Base-by-base conservation (phyloP, 2,888 invertebrate species). In the Torymus aiolomorphi region DNA sequence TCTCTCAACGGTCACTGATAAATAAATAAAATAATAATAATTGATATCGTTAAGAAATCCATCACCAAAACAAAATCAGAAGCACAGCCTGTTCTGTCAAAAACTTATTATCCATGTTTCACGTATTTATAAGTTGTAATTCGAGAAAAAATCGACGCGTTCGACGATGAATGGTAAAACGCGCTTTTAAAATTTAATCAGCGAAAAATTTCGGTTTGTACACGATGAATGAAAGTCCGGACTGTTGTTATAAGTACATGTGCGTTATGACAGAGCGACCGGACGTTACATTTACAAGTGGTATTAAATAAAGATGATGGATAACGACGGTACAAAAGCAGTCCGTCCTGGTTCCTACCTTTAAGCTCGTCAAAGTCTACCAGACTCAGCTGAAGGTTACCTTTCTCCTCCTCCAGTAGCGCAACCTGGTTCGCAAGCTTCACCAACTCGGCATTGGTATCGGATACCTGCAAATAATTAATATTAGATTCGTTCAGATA, bases 371-470 rank as follows among this genome's bases (percentile, higher is more conserved):
- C 95, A 91, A 95, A 94, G 91, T 96, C 95, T 85, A 96, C 94
- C 88, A 96, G 93, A 91, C 95, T 95, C 88, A 97, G 92, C 91
- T 97, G 96, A 88, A 97, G 93, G 91, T 96, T 96, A 86, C 97
- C 97, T 91, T 97, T 97, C 91, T 97, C 97, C 90, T 97, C 96
- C 91, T 97, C 96, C 83, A 97, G 91, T 88, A 96, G 96, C 14
- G 95, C 95, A 81, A 97, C 93, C 91, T 94, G 94, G 85, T 96
- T 95, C 82, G 94, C 94, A 69, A 96, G 90, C 84, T 92, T 92
- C 0, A 94, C 92, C 78, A 95, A 92, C 88, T 95, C 94, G 57
- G 93, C 93, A 89, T 95, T 94, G 14, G 92, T 89, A 87, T 95
- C 95, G 57, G 94, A 94, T 59, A 93, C 92, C 91, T 95, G 93